These are phyloP conservation scores for Diplazon laetatorius DNA, from an alignment of 2,888 invertebrate genomes.

Conservation along the genomic window DNA sequence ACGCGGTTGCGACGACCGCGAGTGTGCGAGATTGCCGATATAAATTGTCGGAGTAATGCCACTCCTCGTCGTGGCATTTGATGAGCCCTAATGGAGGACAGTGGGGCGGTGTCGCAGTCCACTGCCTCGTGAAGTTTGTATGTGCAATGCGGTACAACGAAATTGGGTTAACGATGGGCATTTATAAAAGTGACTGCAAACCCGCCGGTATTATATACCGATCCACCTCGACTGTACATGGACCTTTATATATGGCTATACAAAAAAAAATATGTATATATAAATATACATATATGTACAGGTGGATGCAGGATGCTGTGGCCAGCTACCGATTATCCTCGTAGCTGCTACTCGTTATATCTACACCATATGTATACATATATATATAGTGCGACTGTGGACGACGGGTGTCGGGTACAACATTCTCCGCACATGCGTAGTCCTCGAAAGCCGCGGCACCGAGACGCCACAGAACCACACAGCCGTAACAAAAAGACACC, in stretches of 20 bases:
- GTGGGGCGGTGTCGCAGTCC: constrained; percentile 28
- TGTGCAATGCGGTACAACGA: constrained; percentile 30
- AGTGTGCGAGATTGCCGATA: constrained; percentile 39
- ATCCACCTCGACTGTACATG: neutral
- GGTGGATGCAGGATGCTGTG: constrained; percentile 47
- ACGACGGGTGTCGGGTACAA: constrained; percentile 50
- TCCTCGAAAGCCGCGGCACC: neutral
- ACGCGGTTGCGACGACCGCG: neutral
- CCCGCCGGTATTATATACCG: constrained; percentile 9
- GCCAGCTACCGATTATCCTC: constrained; percentile 47
- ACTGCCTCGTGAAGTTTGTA: constrained; percentile 3
- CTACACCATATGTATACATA: constrained; percentile 8
- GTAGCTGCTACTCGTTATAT: constrained; percentile 40
- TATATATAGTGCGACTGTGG: constrained; percentile 28
- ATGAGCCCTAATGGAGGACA: constrained; percentile 61
- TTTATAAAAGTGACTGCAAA: constrained; percentile 32
- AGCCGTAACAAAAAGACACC: constrained; percentile 13
- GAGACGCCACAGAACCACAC: constrained; percentile 24
- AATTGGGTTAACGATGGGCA: constrained; percentile 59
- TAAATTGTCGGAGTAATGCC: constrained; percentile 57
- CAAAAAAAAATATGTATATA: neutral
- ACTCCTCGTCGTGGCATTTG: constrained; percentile 62
- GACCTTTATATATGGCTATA: too few relatives aligned
- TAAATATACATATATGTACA: constrained; percentile 12
- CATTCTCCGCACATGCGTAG: constrained; percentile 48